Conservation (phyloP, 64 coral and sea anemone genomes). For the Montipora sp. region DNA sequence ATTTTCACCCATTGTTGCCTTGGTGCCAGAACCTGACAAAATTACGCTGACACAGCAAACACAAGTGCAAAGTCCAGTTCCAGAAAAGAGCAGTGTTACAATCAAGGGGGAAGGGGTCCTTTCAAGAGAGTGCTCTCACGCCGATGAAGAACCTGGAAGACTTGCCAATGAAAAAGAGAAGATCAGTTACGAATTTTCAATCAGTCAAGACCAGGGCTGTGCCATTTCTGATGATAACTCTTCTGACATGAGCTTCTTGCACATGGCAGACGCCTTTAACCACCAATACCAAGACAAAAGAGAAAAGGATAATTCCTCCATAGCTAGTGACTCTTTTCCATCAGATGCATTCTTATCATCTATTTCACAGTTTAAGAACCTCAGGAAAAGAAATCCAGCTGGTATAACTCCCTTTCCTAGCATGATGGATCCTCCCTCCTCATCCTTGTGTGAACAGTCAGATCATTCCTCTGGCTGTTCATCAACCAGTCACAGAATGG, state of each 20-base stretch:
- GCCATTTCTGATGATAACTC: conserved; percentile 8
- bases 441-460: not conserved
- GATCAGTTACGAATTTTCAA: not conserved
- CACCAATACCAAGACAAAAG: conserved; percentile 16
- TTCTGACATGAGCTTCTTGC: conserved; percentile 11
- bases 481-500: not conserved
- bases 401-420: not conserved
- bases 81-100: not conserved
- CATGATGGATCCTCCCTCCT: not conserved
- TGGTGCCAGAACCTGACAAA: conserved; percentile 7
- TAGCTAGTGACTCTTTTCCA: not conserved
- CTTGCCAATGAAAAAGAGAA: not conserved
- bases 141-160: not conserved
- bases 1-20: not conserved
- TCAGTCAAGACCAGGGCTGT: not conserved
- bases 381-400: not conserved
- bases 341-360: conserved; percentile 30
- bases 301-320: not conserved
- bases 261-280: not conserved
- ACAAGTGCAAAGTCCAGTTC: not conserved
- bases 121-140: not conserved
- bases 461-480: not conserved
- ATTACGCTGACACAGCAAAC: not conserved
- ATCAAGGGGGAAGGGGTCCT: not conserved
- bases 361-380: conserved; percentile 8